These are phyloP conservation scores for Amblyornis subalaris DNA, from an alignment of 2,113 vertebrate genomes.

Conservation along the genomic window DNA sequence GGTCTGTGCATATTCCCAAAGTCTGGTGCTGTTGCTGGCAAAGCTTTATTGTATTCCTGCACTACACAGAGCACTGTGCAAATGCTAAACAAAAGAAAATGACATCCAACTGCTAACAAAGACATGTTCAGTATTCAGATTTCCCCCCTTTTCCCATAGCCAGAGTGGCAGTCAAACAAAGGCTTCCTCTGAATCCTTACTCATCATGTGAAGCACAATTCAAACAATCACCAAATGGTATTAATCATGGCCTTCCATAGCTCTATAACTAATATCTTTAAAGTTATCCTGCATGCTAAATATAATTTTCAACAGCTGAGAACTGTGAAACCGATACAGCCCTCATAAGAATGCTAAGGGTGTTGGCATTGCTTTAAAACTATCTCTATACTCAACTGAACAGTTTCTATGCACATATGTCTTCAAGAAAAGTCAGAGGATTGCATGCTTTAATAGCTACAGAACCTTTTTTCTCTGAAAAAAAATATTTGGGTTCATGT, in stretches of 20 bases:
- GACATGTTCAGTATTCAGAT: neutral
- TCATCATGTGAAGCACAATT: neutral
- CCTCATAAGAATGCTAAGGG: neutral
- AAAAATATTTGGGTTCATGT: neutral
- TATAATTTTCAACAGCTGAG: neutral
- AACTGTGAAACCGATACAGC: neutral
- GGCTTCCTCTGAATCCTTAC: neutral
- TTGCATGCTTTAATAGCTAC: neutral
- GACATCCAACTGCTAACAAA: slow-evolving; percentile 1
- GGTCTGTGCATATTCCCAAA: neutral
- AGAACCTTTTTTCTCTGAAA: neutral
- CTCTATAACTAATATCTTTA: neutral
- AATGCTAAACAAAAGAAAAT: slow-evolving; percentile 20
- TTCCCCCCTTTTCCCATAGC: neutral
- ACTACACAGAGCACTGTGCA: neutral
- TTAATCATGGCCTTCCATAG: neutral
- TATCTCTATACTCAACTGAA: neutral
- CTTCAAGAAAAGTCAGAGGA: neutral
- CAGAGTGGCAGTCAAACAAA: slow-evolving; percentile 16
- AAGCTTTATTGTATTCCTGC: neutral
- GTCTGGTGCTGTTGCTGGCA: neutral
- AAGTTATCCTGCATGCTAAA: neutral
- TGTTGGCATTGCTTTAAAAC: neutral
- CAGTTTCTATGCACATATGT: neutral
- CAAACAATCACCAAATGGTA: neutral